Conservation (phyloP, 2,113 vertebrate species). For the Sturnira hondurensis region DNA sequence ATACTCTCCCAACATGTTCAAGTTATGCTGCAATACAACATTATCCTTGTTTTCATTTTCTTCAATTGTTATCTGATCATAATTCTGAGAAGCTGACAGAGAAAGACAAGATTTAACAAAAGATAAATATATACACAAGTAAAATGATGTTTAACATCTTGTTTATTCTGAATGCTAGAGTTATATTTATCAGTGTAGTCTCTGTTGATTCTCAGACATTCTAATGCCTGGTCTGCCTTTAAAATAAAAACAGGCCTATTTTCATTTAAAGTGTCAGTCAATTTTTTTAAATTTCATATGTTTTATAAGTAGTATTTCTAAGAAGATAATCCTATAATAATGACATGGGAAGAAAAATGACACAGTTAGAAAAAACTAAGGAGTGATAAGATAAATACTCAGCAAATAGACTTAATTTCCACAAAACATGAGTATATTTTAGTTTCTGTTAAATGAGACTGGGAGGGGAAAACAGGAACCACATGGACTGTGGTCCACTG, state of each 20-base stretch:
- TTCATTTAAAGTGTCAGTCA: not conserved
- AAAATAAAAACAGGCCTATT: conserved; percentile 25
- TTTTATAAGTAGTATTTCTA: not conserved
- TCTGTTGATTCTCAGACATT: not conserved
- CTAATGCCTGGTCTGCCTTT: conserved; percentile 13
- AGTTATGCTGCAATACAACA: not conserved
- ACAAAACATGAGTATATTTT: not conserved
- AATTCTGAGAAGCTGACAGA: not conserved
- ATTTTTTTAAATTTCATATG: not conserved
- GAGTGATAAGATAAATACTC: not conserved
- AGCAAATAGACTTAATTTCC: not conserved
- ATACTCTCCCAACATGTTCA: not conserved
- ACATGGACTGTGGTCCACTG: not conserved
- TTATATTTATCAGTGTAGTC: not conserved
- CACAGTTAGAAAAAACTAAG: not conserved
- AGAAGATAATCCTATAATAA: not conserved
- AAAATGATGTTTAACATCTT: not conserved
- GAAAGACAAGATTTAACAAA: conserved; percentile 32
- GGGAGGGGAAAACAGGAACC: not conserved
- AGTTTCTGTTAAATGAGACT: conserved; percentile 9
- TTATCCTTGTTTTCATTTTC: not conserved
- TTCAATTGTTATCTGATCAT: not conserved
- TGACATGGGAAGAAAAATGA: not conserved
- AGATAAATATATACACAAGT: conserved; percentile 32
- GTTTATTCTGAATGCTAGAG: not conserved